Base-by-base conservation (phyloP, 2,888 invertebrate genomes). In the Branchellion lobata region DNA sequence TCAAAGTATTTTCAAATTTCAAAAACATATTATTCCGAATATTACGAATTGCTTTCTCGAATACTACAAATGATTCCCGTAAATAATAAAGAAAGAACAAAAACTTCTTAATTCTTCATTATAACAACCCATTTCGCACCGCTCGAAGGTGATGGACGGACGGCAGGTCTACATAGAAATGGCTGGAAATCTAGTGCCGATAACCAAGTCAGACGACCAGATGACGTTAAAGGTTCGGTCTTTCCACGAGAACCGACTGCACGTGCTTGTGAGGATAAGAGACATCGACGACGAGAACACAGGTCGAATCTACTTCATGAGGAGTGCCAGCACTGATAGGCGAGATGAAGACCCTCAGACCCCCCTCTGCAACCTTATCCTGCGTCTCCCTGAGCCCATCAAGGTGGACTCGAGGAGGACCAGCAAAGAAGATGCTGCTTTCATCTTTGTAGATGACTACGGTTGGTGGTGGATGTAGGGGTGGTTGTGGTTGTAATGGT, bases 101-200 rank as follows among this genome's bases (percentile, higher is more conserved):
- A n/a, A n/a, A n/a, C n/a, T n/a, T n/a, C n/a, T n/a, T n/a, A n/a
- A n/a, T n/a, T n/a, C n/a, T n/a, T n/a, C n/a, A n/a, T n/a, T n/a
- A n/a, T n/a, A n/a, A n/a, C n/a, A n/a, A n/a, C n/a, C n/a, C n/a
- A n/a, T 57, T 57, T 57, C 40, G 5, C 40, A 8, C 14, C 5
- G 8, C 40, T 14, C 40, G 14, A 81, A 98, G 91, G 96, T 95
- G 85, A 81, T 96, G 83, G 96, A 97, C 89, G 95, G 95, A 65
- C 96, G 96, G 88, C 92, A 93, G 61, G 94, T 97, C 83, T 96
- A 93, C 88, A 90, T 99, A 78, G 99, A 99, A 88, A 97, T 99
- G 88, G 94, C 94, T 79, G 99, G 98, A 69, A 99, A 98, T 88
- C 89, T 99, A 83, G 92, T 96, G 76, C 98, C 99, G 36, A 92